A percentile compares a stretch with the other conserved stretches of the same genome.
phyloP scores from a whole-genome alignment of 92 coral and sea anemone genomes.

The Pocillopora meandrina region DNA sequence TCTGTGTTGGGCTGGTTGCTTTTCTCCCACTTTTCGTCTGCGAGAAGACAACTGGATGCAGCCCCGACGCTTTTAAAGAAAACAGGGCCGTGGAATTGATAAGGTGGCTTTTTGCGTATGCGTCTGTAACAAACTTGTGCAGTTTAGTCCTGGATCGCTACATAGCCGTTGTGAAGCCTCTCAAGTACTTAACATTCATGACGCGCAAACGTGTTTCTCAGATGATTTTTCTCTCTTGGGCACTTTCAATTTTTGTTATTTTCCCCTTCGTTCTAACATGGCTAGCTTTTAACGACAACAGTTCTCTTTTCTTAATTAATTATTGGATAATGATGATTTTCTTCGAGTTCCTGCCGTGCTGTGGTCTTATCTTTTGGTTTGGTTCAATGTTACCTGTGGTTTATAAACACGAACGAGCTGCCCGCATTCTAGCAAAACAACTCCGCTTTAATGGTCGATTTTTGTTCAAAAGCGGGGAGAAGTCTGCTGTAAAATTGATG shows the following conservation, averaged over 20 bases:
- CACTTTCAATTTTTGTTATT: background rate
- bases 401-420: background rate
- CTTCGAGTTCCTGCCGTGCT: constrained; percentile 21
- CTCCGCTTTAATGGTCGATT: constrained; percentile 14
- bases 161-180: constrained; percentile 11
- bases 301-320: no score
- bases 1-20: background rate
- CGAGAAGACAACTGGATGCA: background rate
- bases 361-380: background rate
- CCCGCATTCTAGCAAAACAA: constrained; percentile 11
- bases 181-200: background rate
- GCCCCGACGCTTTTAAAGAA: background rate
- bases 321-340: background rate
- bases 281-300: background rate
- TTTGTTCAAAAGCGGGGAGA: background rate
- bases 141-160: constrained; percentile 4
- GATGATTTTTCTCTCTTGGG: background rate
- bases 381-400: constrained; percentile 3
- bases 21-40: background rate
- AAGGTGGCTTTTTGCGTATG: background rate
- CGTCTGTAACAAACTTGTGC: constrained; percentile 7
- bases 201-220: background rate
- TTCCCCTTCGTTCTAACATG: background rate
- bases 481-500: background rate
- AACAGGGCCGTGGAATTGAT: background rate